Conservation (phyloP, 2,888 invertebrate species). For the Zeuzera pyrina region DNA sequence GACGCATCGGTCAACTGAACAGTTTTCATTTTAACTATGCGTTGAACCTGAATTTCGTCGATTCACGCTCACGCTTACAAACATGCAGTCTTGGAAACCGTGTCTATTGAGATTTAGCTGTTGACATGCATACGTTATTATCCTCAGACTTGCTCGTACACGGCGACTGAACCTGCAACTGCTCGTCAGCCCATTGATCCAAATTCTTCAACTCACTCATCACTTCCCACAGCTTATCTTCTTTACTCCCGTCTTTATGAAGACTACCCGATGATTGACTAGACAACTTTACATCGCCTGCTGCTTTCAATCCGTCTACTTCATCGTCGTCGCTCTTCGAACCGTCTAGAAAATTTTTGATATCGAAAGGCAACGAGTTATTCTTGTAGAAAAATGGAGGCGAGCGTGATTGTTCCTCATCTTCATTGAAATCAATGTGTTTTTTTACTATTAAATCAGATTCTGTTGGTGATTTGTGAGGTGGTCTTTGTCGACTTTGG, state of each 20-base stretch:
- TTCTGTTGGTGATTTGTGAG: slow-evolving; percentile 28
- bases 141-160: slow-evolving; percentile 48
- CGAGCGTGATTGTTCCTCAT: slow-evolving; percentile 29
- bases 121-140: slow-evolving; percentile 40
- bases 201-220: slow-evolving; percentile 57
- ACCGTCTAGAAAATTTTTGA: slow-evolving; percentile 36
- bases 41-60: no score
- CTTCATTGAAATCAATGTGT: slow-evolving; percentile 50
- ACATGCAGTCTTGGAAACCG: no score
- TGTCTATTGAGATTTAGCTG: no score
- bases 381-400: slow-evolving; percentile 51
- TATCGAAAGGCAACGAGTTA: slow-evolving; percentile 46
- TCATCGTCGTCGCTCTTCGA: slow-evolving; percentile 31
- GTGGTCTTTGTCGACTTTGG: slow-evolving; percentile 23
- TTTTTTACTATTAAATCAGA: slow-evolving; percentile 36
- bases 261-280: slow-evolving; percentile 31
- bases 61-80: no score
- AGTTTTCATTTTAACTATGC: no score
- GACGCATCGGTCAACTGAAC: no score
- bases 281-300: slow-evolving; percentile 29
- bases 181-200: slow-evolving; percentile 61
- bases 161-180: slow-evolving; percentile 37
- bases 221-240: slow-evolving; percentile 54
- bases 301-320: slow-evolving; percentile 33
- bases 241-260: slow-evolving; percentile 30